These are phyloP conservation scores for Microchrysa polita DNA, from an alignment of 2,888 invertebrate genomes.

Conservation along the genomic window DNA sequence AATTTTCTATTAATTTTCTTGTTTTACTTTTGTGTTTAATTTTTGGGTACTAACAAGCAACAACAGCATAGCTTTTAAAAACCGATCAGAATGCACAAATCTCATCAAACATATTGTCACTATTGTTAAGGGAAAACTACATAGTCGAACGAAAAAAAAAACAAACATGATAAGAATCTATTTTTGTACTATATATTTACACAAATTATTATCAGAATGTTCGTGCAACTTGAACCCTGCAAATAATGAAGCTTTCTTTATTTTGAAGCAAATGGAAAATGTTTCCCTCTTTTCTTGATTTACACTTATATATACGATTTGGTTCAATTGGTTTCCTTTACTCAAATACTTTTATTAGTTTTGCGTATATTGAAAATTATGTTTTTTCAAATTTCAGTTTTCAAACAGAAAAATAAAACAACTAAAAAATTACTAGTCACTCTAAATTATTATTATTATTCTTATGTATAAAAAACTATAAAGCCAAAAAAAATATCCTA, in stretches of 20 bases:
- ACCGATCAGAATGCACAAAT: background rate
- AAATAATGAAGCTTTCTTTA: slow-evolving; percentile 10
- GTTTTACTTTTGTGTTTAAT: background rate
- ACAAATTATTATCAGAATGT: background rate
- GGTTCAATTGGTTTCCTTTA: slow-evolving; percentile 20
- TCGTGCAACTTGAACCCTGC: background rate
- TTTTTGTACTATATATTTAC: background rate
- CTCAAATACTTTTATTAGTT: background rate
- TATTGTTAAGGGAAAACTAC: background rate
- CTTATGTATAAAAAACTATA: slow-evolving; percentile 40
- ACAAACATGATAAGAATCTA: background rate
- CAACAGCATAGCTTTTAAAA: slow-evolving; percentile 19
- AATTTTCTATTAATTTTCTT: slow-evolving; percentile 10
- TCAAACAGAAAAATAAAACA: slow-evolving; percentile 20
- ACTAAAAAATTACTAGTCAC: slow-evolving; percentile 37
- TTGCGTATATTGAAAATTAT: slow-evolving; percentile 19
- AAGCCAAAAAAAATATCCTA: slow-evolving; percentile 26
- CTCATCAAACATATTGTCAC: background rate
- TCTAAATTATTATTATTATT: slow-evolving; percentile 28
- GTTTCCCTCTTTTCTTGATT: slow-evolving; percentile 42
- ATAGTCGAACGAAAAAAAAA: no score
- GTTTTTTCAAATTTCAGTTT: slow-evolving; percentile 25
- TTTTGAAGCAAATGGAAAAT: slow-evolving; percentile 45
- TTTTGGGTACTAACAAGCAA: slow-evolving; percentile 13
- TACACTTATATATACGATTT: slow-evolving; percentile 23